These are phyloP conservation scores for Serinus canaria DNA, from an alignment of 2,113 vertebrate species.

Conservation along the genomic window DNA sequence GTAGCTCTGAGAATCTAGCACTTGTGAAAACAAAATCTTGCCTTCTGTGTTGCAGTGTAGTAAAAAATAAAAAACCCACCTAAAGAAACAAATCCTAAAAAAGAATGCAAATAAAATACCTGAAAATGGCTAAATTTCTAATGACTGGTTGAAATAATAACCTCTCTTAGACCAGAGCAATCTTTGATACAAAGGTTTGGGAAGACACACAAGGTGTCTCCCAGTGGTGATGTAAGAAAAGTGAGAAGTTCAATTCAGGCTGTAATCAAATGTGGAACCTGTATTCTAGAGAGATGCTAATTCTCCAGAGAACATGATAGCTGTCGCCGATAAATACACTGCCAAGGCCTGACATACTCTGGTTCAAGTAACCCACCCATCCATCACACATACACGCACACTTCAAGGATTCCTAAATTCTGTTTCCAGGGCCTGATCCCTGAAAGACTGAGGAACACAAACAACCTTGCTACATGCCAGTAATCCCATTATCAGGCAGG, in stretches of 20 bases:
- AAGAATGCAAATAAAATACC: background rate
- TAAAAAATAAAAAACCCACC: background rate
- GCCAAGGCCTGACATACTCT: slow-evolving; percentile 8
- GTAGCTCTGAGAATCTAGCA: background rate
- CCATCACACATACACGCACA: background rate
- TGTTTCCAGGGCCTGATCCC: background rate
- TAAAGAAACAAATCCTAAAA: background rate
- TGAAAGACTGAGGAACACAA: background rate
- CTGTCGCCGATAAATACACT: background rate
- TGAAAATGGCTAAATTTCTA: background rate
- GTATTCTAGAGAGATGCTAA: background rate
- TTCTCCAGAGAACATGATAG: slow-evolving; percentile 18
- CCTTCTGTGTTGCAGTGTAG: background rate
- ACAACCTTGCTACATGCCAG: background rate
- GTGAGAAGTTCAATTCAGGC: background rate
- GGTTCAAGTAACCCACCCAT: slow-evolving; percentile 4
- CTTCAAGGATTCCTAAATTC: background rate
- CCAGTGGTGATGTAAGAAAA: background rate
- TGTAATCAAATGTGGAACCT: background rate
- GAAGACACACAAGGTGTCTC: background rate
- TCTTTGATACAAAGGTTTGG: background rate
- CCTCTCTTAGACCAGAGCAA: background rate
- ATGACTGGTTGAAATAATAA: background rate
- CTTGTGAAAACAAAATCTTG: background rate
- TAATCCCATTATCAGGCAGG: slow-evolving; percentile 36